Conservation (phyloP, 1,140 invertebrate genomes). For the Drosophila sturtevanti region DNA sequence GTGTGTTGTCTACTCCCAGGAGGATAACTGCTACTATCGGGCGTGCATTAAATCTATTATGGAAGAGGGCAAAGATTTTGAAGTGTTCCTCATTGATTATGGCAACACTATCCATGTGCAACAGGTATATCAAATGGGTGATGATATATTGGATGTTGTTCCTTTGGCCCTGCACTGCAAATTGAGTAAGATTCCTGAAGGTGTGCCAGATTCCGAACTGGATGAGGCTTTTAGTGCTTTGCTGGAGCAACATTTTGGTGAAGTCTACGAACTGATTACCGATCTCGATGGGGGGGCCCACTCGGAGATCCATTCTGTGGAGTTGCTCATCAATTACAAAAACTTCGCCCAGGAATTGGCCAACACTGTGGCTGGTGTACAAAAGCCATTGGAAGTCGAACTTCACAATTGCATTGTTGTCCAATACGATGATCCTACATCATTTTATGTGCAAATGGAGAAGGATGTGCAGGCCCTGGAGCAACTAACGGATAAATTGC, state of each 20-base stretch:
- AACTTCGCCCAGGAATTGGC: slow-evolving; percentile 70
- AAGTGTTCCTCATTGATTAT: slow-evolving; percentile 89
- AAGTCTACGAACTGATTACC: slow-evolving; percentile 65
- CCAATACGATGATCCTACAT: slow-evolving; percentile 84
- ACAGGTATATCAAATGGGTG: slow-evolving; percentile 85
- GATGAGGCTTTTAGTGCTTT: slow-evolving; percentile 58
- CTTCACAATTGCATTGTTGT: slow-evolving; percentile 83
- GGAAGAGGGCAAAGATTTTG: slow-evolving; percentile 83
- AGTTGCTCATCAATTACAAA: slow-evolving; percentile 67
- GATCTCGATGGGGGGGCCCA: slow-evolving; percentile 25
- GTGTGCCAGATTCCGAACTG: slow-evolving; percentile 43
- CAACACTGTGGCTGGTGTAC: slow-evolving; percentile 58
- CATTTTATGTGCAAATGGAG: slow-evolving; percentile 87
- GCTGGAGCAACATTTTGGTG: slow-evolving; percentile 74
- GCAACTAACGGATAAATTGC: slow-evolving; percentile 84
- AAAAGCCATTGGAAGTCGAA: slow-evolving; percentile 57
- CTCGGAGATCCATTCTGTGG: slow-evolving; percentile 20
- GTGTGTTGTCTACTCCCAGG: slow-evolving; percentile 86
- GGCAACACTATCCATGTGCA: slow-evolving; percentile 86
- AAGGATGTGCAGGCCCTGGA: slow-evolving; percentile 84
- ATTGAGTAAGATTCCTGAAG: slow-evolving; percentile 72
- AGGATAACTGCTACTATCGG: slow-evolving; percentile 88
- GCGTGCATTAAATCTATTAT: slow-evolving; percentile 85
- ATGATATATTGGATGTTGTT: slow-evolving; percentile 85
- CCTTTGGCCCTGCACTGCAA: slow-evolving; percentile 86